Conservation (phyloP, 2,113 vertebrate genomes). For the Caretta caretta region DNA sequence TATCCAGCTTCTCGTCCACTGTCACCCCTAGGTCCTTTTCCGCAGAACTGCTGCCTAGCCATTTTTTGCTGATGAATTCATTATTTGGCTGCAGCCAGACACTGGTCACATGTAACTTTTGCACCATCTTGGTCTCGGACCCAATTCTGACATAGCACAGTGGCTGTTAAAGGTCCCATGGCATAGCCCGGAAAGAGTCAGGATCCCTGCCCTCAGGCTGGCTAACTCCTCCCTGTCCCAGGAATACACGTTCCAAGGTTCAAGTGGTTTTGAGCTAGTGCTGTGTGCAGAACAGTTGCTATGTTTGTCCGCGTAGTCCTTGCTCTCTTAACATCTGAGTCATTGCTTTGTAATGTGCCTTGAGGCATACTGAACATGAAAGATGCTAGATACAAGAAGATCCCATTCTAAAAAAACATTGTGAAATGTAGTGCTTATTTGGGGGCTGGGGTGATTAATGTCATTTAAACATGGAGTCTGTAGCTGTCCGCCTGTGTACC, state of each 20-base stretch:
- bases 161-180: not conserved
- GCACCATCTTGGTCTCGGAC: fast-evolving
- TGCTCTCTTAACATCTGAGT: not conserved
- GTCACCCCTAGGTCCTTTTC: too few relatives aligned
- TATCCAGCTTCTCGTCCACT: too few relatives aligned
- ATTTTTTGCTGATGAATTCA: fast-evolving
- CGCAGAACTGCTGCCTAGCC: too few relatives aligned
- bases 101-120: not conserved
- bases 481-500: too few relatives aligned
- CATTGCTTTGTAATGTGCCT: not conserved
- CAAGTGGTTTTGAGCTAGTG: not conserved
- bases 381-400: not conserved
- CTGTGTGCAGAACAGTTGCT: not conserved
- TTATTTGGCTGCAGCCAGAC: not conserved
- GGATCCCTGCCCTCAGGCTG: not conserved
- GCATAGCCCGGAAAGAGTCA: fast-evolving
- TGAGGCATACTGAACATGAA: not conserved
- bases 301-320: not conserved
- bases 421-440: not conserved
- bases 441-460: not conserved
- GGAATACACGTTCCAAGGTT: not conserved
- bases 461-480: not conserved
- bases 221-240: not conserved
- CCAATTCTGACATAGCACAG: fast-evolving
- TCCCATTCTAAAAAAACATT: not conserved